phyloP scores from a whole-genome alignment of 2,888 invertebrate species.

The Drosophila phalerata region DNA sequence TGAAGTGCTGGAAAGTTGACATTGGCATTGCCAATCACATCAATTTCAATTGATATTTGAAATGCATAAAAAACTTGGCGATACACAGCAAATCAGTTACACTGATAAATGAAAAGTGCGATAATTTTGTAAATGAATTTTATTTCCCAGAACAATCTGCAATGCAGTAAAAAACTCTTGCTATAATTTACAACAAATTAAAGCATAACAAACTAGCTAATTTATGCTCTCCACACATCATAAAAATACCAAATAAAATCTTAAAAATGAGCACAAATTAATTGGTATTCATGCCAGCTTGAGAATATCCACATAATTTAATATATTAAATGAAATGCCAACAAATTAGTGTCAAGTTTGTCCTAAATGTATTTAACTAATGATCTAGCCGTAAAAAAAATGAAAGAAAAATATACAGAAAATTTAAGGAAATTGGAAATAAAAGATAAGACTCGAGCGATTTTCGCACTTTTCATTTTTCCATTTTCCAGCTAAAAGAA shows the following conservation, averaged over 20 bases:
- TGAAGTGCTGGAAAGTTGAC: slow-evolving; percentile 49
- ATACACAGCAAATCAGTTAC: slow-evolving; percentile 12
- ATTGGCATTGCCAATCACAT: slow-evolving; percentile 60
- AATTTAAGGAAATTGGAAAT: slow-evolving; percentile 35
- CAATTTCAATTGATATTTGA: slow-evolving; percentile 8
- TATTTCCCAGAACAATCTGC: no score
- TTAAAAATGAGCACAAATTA: slow-evolving; percentile 37
- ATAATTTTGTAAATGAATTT: neutral
- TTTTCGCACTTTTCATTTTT: slow-evolving; percentile 40
- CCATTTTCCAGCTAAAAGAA: slow-evolving; percentile 5
- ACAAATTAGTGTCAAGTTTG: slow-evolving; percentile 67
- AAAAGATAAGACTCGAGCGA: slow-evolving; percentile 4
- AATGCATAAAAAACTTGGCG: neutral
- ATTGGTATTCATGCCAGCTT: slow-evolving; percentile 35
- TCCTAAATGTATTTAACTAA: slow-evolving; percentile 62
- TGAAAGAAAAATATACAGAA: slow-evolving; percentile 9
- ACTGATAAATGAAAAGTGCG: no score
- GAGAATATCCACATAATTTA: slow-evolving; percentile 55
- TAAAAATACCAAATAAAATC: slow-evolving; percentile 31
- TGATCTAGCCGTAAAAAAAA: slow-evolving; percentile 46
- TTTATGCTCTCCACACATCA: slow-evolving; percentile 45
- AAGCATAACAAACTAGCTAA: slow-evolving; percentile 11
- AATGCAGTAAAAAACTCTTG: neutral
- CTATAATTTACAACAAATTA: neutral
- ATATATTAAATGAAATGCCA: slow-evolving; percentile 61